Percentiles rank a stretch among this genome's conserved stretches.
phyloP scores from a whole-genome alignment of 2,888 invertebrate species.

The Acrobasis repandana region DNA sequence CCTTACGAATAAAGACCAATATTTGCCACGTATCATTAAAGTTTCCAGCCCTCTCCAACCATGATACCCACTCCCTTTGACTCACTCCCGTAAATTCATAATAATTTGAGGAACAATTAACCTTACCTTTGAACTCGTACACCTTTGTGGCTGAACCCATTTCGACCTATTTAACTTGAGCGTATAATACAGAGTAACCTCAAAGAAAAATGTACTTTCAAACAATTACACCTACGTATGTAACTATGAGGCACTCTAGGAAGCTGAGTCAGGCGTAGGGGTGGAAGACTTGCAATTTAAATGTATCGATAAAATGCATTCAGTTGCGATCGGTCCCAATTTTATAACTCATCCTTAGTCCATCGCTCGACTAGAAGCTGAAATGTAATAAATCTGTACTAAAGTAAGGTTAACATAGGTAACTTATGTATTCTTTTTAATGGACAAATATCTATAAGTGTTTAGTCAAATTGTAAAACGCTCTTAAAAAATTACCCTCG shows the following conservation, averaged over 20 bases:
- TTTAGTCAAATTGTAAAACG: no score
- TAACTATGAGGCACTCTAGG: slow-evolving; percentile 74
- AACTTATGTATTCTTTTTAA: no score
- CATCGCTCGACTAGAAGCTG: no score
- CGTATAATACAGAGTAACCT: slow-evolving; percentile 81
- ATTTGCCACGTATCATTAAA: slow-evolving; percentile 17
- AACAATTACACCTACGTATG: slow-evolving; percentile 81
- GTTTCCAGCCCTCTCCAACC: slow-evolving; percentile 29
- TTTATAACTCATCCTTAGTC: no score
- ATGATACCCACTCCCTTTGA: slow-evolving; percentile 50
- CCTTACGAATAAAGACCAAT: slow-evolving; percentile 11
- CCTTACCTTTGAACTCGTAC: slow-evolving; percentile 65
- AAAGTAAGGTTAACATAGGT: no score
- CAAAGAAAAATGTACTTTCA: slow-evolving; percentile 82
- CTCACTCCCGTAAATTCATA: slow-evolving; percentile 65
- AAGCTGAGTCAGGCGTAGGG: slow-evolving; percentile 73
- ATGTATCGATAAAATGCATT: slow-evolving; percentile 11
- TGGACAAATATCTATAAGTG: no score
- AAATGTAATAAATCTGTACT: no score
- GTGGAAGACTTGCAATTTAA: slow-evolving; percentile 30
- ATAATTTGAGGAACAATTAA: slow-evolving; percentile 81
- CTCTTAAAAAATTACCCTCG: no score
- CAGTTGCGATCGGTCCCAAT: no score
- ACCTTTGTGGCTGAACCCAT: slow-evolving; percentile 73
- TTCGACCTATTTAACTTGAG: slow-evolving; percentile 79